phyloP scores from a whole-genome alignment of 2,888 invertebrate genomes.

The Pediacus dermestoides region DNA sequence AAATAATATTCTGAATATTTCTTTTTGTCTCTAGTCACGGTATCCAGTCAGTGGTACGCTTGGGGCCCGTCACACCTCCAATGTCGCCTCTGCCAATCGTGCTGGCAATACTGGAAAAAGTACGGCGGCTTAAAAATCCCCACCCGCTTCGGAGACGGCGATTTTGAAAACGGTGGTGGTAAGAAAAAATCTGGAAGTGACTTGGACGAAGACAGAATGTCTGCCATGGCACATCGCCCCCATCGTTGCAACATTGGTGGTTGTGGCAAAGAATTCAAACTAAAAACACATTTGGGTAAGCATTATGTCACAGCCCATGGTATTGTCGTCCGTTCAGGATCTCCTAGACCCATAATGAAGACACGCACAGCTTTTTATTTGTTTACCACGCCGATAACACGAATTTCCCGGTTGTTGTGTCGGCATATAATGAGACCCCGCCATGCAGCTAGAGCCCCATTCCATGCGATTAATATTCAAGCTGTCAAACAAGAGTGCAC shows the following conservation, averaged over 20 bases:
- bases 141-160: constrained; percentile 54
- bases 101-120: constrained; percentile 99
- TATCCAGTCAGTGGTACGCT: constrained; percentile 89
- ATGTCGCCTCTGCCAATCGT: constrained; percentile 86
- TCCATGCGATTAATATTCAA: constrained; percentile 70
- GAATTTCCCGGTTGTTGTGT: constrained; percentile 84
- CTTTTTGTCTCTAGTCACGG: constrained; percentile 56
- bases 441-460: constrained; percentile 86
- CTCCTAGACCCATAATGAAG: constrained; percentile 93
- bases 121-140: constrained; percentile 91
- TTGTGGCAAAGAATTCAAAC: constrained; percentile 93
- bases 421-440: constrained; percentile 76
- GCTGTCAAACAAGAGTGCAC: constrained; percentile 81
- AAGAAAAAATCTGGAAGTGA: constrained; percentile 51
- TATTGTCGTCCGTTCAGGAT: constrained; percentile 67
- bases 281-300: constrained; percentile 89
- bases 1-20: too few species aligned
- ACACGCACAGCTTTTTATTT: constrained; percentile 95
- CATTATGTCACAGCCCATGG: constrained; percentile 94
- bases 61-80: constrained; percentile 94
- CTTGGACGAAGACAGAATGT: constrained; percentile 53
- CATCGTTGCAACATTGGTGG: constrained; percentile 87
- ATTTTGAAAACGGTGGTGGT: constrained; percentile 49
- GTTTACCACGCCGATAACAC: constrained; percentile 85
- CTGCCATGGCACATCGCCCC: constrained; percentile 64